Conservation (phyloP, 2,113 vertebrate species). For the Ramphastos sulfuratus region DNA sequence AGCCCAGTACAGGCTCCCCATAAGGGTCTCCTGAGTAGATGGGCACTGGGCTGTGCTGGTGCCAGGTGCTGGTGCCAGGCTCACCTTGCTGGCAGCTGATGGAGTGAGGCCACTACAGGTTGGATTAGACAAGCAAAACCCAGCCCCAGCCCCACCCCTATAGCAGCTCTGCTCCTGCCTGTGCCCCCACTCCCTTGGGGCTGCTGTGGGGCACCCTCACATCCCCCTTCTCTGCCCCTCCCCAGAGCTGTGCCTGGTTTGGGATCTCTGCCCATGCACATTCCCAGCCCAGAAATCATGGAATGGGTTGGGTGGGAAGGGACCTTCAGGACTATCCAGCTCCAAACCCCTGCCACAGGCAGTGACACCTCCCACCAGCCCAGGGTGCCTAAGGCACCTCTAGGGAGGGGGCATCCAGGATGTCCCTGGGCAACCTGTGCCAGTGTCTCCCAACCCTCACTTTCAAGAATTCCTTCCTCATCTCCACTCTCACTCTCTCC, state of each 20-base stretch:
- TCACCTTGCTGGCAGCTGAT: not conserved
- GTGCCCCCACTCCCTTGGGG: no score
- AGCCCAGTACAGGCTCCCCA: not conserved
- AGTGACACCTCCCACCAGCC: no score
- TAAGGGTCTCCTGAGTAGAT: not conserved
- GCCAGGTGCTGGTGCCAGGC: not conserved
- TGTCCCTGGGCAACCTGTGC: no score
- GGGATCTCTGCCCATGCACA: not conserved
- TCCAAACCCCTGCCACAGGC: no score
- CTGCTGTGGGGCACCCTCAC: not conserved
- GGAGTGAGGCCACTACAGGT: not conserved
- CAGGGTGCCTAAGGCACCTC: no score
- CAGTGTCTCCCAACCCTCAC: no score
- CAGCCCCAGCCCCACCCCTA: accelerated
- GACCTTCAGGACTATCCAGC: no score
- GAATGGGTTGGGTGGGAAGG: no score
- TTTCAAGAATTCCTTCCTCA: no score
- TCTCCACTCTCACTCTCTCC: no score
- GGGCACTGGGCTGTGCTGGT: not conserved
- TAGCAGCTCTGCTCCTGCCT: not conserved
- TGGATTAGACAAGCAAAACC: not conserved
- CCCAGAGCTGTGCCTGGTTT: not conserved
- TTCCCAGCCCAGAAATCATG: not conserved
- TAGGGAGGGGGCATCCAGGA: no score
- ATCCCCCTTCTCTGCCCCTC: not conserved